Evolutionary conservation across 2,888 invertebrate species (phyloP).

Genomic region (Bugula neritina): DNA sequence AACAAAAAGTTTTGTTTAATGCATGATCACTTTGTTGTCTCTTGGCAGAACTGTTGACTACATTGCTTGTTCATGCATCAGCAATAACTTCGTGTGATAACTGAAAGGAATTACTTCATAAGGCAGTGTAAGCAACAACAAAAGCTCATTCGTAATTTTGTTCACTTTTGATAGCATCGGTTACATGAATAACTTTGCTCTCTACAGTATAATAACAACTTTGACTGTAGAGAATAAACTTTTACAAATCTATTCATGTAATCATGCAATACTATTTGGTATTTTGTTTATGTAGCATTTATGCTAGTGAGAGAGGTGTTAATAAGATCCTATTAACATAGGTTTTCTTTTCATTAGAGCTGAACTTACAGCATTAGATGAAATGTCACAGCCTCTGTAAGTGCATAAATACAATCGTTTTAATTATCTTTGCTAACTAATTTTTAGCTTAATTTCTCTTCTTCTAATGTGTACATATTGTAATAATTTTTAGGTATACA

Average conservation of each 20-base stretch:
- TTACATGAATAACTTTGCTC: not conserved
- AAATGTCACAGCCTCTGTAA: not conserved
- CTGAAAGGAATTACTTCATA: too few relatives aligned
- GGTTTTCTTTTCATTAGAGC: not conserved
- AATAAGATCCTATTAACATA: not conserved
- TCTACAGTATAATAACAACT: not conserved
- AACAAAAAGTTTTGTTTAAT: too few relatives aligned
- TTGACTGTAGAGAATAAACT: not conserved
- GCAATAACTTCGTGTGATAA: too few relatives aligned
- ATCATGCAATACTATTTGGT: not conserved
- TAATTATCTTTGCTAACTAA: too few relatives aligned
- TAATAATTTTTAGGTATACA: conserved; percentile 60
- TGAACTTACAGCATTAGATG: not conserved
- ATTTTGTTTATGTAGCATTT: not conserved
- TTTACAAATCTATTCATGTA: not conserved
- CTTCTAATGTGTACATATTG: conserved; percentile 28
- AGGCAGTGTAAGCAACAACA: too few relatives aligned
- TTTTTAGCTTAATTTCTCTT: not conserved
- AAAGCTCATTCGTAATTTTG: too few relatives aligned
- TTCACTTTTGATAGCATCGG: not conserved
- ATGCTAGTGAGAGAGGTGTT: not conserved
- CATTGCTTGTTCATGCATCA: too few relatives aligned
- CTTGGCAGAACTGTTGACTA: too few relatives aligned
- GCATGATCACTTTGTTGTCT: too few relatives aligned
- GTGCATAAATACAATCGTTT: too few relatives aligned